These are phyloP conservation scores for Egretta garzetta DNA, from an alignment of 2,113 vertebrate species.

Conservation along the genomic window DNA sequence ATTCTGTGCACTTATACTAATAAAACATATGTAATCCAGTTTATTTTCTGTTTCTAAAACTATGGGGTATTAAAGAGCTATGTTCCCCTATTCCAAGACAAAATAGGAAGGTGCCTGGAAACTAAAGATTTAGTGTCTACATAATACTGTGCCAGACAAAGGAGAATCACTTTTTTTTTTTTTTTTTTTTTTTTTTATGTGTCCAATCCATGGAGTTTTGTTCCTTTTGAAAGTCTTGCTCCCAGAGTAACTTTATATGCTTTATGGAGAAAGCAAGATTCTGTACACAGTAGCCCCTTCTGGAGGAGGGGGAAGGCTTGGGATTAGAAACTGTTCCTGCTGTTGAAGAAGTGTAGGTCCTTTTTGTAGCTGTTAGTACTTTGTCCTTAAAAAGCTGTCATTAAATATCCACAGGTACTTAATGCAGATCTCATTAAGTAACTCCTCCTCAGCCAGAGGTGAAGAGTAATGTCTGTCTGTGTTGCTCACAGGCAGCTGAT, in stretches of 20 bases:
- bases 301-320: background rate
- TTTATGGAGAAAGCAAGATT: no score
- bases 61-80: background rate
- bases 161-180: background rate
- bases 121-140: background rate
- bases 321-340: background rate
- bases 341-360: background rate
- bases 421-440: background rate
- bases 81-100: background rate
- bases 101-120: background rate
- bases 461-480: constrained; percentile 31
- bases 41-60: background rate
- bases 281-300: background rate
- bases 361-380: background rate
- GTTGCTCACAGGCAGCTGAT: constrained; percentile 30
- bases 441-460: constrained; percentile 37
- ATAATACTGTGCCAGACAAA: background rate
- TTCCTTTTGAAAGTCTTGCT: no score
- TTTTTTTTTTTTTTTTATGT: no score
- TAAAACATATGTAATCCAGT: background rate
- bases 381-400: constrained; percentile 11
- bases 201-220: no score
- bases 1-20: background rate
- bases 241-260: no score
- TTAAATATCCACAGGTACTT: background rate